These are phyloP conservation scores for Ellobius talpinus DNA, from an alignment of 2,113 vertebrate species.

Conservation along the genomic window DNA sequence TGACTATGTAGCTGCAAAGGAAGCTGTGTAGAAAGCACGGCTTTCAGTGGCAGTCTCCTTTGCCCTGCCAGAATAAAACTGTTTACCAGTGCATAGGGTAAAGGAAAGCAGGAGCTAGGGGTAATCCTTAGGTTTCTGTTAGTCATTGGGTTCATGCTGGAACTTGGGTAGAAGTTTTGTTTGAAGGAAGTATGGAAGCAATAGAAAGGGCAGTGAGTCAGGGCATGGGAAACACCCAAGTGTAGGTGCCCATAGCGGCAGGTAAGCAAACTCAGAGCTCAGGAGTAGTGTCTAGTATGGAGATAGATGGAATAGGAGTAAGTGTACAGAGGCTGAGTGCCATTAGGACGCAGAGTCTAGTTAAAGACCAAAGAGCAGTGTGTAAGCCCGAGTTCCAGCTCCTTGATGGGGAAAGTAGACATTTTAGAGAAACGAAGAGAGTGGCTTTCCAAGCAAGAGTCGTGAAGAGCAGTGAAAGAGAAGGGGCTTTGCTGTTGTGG, in stretches of 20 bases:
- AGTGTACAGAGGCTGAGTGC: neutral
- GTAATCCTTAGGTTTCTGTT: conserved; percentile 6
- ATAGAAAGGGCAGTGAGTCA: neutral
- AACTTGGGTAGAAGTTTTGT: neutral
- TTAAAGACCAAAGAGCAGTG: neutral
- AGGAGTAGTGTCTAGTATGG: neutral
- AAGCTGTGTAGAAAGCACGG: neutral
- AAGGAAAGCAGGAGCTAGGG: neutral
- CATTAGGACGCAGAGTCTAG: neutral
- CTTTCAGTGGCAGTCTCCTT: neutral
- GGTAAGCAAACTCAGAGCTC: neutral
- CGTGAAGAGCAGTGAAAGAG: neutral
- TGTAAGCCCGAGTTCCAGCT: neutral
- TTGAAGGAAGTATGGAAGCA: neutral
- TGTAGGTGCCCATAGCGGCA: neutral
- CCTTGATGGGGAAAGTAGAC: neutral
- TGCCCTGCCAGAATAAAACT: neutral
- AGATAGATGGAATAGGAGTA: neutral
- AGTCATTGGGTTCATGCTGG: neutral
- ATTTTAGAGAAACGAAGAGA: conserved; percentile 16
- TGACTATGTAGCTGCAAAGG: conserved; percentile 48
- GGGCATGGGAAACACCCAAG: neutral
- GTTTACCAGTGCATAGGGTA: neutral
- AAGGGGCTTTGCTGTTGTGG: neutral
- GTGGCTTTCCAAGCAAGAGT: neutral